Base-by-base conservation (phyloP, 2,797 vertebrate species). In the Bryconaethiops microstoma region DNA sequence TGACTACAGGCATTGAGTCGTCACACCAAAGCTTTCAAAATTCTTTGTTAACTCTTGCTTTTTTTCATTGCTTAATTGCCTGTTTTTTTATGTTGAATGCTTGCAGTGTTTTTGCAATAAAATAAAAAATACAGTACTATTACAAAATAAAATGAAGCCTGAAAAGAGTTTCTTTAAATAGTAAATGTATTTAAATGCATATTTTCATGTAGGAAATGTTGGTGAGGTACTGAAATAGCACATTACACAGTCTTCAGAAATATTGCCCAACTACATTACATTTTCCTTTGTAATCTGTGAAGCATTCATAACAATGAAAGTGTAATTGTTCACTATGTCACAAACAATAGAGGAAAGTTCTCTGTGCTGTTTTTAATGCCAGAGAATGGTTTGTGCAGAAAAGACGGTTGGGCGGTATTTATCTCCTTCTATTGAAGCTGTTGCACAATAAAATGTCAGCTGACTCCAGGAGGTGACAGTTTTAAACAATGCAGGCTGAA, bases 61-160 rank as follows among this genome's bases (percentile, higher is more conserved):
- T 57, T 5, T 39, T 35, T 78, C 45, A 60, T 13, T 14, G 42
- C 29, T 64, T 70, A 45, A 48, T 68, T 12, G 12, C 17, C 4
- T 81, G 54, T 48, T 62, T 68, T 71, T 76, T 35, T 74, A 23
- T 81, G 6, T 74, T 0, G 39, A 45, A 64, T 48, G 2, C 19
- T 55, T 77, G 59, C 55, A 73, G 25, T 17, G 67, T 50, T 67
- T 63, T 21, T 54, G 55, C 3, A 52, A 52, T 13, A 52, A 13
- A 57, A 42, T 65, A 68, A 75, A 75, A 76, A 39, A 39, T 52
- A 13, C 5, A 45, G 23, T 10, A 60, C 2, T 60, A 6, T 57
- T 57, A 17, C 54, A 68, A 68, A 16, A 68, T 67, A 8, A 60
- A 35, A 35, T 35, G 2, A 29, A 35, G 35, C 4, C 35, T 35